Conservation (phyloP, 1,140 invertebrate species). For the Palaemon carinicauda region DNA sequence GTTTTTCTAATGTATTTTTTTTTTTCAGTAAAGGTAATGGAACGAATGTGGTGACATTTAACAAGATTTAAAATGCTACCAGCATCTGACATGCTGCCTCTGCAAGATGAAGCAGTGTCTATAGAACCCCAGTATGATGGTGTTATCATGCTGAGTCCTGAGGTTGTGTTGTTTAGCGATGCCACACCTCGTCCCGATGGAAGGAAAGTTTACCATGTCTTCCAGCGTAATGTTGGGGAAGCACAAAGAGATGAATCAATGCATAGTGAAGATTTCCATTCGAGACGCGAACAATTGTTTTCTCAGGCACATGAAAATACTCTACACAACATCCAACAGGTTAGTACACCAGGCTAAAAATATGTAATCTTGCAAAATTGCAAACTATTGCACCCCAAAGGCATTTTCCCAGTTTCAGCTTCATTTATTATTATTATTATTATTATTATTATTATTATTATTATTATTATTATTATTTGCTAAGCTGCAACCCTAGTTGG, state of each 20-base stretch:
- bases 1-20: not conserved
- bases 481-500: too few species aligned
- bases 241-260: slow-evolving; percentile 22
- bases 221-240: slow-evolving; percentile 34
- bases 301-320: slow-evolving; percentile 49
- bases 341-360: not conserved
- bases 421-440: too few species aligned
- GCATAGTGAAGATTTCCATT: slow-evolving; percentile 31
- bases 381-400: not conserved
- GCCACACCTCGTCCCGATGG: slow-evolving; percentile 52
- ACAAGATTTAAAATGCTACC: slow-evolving; percentile 35
- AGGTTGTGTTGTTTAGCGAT: slow-evolving; percentile 49
- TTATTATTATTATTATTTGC: too few species aligned
- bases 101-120: slow-evolving; percentile 37
- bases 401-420: too few species aligned
- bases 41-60: not conserved
- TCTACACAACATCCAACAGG: slow-evolving; percentile 51
- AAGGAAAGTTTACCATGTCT: slow-evolving; percentile 50
- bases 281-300: slow-evolving; percentile 40
- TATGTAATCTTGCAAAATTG: not conserved
- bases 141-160: slow-evolving; percentile 52
- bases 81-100: slow-evolving; percentile 34
- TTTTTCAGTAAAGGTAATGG: not conserved
- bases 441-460: too few species aligned
- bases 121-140: slow-evolving; percentile 56